These are phyloP conservation scores for Actias luna DNA, from an alignment of 2,888 invertebrate genomes.

Conservation along the genomic window DNA sequence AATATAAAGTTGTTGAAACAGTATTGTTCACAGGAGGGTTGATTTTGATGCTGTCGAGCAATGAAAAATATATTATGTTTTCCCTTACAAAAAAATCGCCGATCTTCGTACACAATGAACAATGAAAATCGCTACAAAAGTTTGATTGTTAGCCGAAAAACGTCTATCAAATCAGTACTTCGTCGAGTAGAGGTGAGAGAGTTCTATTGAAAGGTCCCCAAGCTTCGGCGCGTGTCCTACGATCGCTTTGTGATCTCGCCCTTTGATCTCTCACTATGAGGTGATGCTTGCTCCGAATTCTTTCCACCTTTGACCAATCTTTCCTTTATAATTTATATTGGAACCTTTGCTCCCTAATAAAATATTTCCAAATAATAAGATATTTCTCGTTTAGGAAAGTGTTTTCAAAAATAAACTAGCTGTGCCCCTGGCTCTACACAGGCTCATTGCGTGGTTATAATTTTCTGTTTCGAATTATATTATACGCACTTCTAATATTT, in stretches of 20 bases:
- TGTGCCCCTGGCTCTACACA: too few species aligned
- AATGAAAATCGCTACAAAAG: constrained; percentile 24
- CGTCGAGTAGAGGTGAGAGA: constrained; percentile 8
- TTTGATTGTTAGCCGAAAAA: constrained; percentile 30
- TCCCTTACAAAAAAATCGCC: not conserved
- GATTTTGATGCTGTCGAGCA: not conserved
- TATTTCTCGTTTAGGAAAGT: not conserved
- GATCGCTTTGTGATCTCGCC: constrained; percentile 49
- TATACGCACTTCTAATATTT: too few species aligned
- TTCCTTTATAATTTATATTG: constrained; percentile 33
- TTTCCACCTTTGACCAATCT: constrained; percentile 60
- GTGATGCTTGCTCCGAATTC: constrained; percentile 51
- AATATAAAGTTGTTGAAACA: not conserved
- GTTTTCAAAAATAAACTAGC: not conserved
- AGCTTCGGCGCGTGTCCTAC: constrained; percentile 39
- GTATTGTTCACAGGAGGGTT: not conserved
- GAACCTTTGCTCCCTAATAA: constrained; percentile 29
- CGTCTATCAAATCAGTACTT: constrained; percentile 26
- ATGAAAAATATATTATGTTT: not conserved
- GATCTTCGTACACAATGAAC: constrained; percentile 18
- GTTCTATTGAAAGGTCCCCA: constrained; percentile 12
- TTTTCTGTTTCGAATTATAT: too few species aligned
- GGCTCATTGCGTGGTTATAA: too few species aligned
- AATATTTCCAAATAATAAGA: not conserved
- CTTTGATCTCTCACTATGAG: constrained; percentile 51